Evolutionary conservation across 2,113 vertebrate species (phyloP).

Genomic region (Mustelus asterias): DNA sequence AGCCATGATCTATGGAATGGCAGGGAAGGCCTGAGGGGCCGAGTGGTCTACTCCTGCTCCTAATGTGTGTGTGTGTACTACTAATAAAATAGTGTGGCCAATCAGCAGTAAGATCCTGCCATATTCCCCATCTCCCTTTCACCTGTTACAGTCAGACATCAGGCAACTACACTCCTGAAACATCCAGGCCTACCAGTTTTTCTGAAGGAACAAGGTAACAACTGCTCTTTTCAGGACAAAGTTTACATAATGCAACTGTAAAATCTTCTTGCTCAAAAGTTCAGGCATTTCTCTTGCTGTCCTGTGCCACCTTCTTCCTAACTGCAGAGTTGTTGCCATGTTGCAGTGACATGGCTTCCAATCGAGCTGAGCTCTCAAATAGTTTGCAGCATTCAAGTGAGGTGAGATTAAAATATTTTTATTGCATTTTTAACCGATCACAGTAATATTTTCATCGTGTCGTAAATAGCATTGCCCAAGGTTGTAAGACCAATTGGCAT

Average conservation of each 20-base stretch:
- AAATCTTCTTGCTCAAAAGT: background rate
- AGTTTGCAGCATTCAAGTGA: constrained; percentile 26
- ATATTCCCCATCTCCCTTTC: background rate
- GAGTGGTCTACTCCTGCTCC: too few species aligned
- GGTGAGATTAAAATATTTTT: constrained; percentile 31
- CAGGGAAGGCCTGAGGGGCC: too few species aligned
- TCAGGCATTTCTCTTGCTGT: background rate
- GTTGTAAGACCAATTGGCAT: background rate
- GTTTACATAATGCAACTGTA: background rate
- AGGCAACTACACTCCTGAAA: background rate
- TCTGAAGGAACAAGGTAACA: background rate
- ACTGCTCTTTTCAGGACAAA: too few species aligned
- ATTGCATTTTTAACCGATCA: constrained; percentile 35
- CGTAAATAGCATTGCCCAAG: constrained; percentile 28
- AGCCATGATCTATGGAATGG: too few species aligned
- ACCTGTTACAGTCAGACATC: too few species aligned
- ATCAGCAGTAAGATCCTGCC: background rate
- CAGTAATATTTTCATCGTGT: constrained; percentile 17
- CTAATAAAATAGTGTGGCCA: background rate
- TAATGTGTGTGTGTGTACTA: too few species aligned
- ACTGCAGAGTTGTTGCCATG: background rate
- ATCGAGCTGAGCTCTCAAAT: background rate
- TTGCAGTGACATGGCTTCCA: background rate
- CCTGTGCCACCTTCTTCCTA: background rate
- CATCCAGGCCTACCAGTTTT: background rate